phyloP scores from a whole-genome alignment of 2,113 vertebrate genomes.

The Urocynchramus pylzowi region DNA sequence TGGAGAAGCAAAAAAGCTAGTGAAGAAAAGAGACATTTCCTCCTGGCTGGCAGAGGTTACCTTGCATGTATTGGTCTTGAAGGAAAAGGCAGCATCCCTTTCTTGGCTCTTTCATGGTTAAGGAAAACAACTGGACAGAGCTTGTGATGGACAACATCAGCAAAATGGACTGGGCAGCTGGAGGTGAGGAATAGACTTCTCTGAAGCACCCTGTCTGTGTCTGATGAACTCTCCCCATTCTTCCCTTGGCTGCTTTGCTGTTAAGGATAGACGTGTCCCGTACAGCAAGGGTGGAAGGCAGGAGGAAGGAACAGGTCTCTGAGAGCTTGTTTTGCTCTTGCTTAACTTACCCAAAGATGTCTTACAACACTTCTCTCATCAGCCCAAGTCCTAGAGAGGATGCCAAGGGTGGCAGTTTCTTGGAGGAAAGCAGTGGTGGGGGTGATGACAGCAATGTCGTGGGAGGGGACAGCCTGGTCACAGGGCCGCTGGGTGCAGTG shows the following conservation, averaged over 20 bases:
- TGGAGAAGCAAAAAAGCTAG: neutral
- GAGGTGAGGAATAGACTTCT: slow-evolving; percentile 29
- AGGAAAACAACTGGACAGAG: neutral
- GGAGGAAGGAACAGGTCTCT: neutral
- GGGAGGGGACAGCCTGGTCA: slow-evolving; percentile 67
- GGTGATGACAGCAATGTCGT: neutral
- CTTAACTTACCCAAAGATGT: neutral
- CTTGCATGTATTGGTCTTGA: neutral
- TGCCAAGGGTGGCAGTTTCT: neutral
- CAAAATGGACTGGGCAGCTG: neutral
- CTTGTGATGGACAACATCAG: neutral
- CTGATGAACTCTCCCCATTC: neutral
- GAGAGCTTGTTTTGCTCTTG: neutral
- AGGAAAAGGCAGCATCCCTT: neutral
- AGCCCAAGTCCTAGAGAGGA: neutral
- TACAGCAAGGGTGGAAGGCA: neutral
- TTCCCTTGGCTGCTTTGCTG: neutral
- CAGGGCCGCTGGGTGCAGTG: slow-evolving; percentile 66
- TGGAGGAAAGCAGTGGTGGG: neutral
- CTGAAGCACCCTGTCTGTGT: neutral
- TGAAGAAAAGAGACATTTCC: neutral
- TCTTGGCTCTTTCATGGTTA: neutral
- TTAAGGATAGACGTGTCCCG: neutral
- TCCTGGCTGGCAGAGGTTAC: neutral
- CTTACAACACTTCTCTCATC: neutral